Evolutionary conservation across 92 coral and sea anemone species (phyloP).

Genomic region (Porites evermanni): DNA sequence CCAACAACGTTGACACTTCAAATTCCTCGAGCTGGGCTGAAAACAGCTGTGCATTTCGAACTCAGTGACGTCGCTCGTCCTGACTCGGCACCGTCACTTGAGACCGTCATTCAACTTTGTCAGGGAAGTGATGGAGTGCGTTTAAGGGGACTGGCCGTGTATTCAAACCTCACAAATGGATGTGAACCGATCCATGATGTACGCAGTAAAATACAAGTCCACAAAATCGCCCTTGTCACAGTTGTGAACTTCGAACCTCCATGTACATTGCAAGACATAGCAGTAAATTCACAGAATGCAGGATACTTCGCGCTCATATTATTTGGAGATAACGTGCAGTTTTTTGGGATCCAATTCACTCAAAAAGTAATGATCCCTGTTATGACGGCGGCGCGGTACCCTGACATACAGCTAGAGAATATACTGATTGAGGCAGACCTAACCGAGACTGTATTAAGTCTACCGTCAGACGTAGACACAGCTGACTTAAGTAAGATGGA

Average conservation of each 20-base stretch:
- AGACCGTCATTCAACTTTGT: not conserved
- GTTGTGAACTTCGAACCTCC: not conserved
- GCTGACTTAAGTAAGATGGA: not conserved
- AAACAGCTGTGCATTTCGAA: too few species aligned
- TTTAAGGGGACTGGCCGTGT: conserved; percentile 3
- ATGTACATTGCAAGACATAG: not conserved
- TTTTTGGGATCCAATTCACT: not conserved
- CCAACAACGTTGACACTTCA: too few species aligned
- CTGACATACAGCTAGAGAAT: too few species aligned
- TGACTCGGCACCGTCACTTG: conserved; percentile 3
- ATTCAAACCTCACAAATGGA: not conserved
- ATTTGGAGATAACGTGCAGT: too few species aligned
- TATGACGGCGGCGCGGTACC: not conserved
- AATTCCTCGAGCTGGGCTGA: too few species aligned
- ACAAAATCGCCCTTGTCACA: conserved; percentile 19
- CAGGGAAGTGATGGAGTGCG: not conserved
- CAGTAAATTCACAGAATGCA: conserved; percentile 1
- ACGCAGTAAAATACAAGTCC: not conserved
- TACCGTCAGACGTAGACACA: too few species aligned
- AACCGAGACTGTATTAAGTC: not conserved
- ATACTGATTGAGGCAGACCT: not conserved
- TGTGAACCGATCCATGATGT: conserved; percentile 17
- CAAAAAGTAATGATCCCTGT: conserved; percentile 6
- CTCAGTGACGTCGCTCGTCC: too few species aligned
- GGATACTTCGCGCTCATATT: conserved; percentile 15